Evolutionary conservation across 2,888 invertebrate species (phyloP).

Genomic region (Frankliniella intonsa): DNA sequence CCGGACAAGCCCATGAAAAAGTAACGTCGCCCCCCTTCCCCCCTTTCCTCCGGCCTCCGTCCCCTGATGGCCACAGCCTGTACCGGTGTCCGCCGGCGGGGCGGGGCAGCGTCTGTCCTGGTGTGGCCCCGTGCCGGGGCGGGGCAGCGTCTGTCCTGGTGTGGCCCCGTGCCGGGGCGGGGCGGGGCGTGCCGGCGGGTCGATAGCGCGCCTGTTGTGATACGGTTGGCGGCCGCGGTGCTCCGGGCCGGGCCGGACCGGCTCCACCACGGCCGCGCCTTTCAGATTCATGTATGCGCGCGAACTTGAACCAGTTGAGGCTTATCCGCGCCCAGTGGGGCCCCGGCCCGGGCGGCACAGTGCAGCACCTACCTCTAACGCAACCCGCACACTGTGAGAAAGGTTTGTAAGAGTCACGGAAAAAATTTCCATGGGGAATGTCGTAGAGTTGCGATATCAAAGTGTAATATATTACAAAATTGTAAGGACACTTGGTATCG

Average conservation of each 20-base stretch:
- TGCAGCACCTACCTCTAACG: neutral
- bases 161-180: conserved; percentile 9
- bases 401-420: no score
- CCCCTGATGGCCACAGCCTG: no score
- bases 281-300: conserved; percentile 20
- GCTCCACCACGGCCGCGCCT: neutral
- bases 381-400: no score
- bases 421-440: no score
- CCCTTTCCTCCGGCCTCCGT: no score
- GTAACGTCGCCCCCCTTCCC: no score
- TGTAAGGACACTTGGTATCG: no score
- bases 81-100: no score
- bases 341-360: neutral
- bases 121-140: neutral
- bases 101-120: conserved; percentile 9
- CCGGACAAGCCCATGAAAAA: no score
- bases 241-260: neutral
- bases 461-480: no score
- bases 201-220: conserved; percentile 30
- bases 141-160: conserved; percentile 8
- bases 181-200: neutral
- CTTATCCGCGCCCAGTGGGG: neutral
- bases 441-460: no score
- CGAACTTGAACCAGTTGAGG: conserved; percentile 26
- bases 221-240: neutral